Conservation (phyloP, 1,140 invertebrate species). For the Drosophila varians region DNA sequence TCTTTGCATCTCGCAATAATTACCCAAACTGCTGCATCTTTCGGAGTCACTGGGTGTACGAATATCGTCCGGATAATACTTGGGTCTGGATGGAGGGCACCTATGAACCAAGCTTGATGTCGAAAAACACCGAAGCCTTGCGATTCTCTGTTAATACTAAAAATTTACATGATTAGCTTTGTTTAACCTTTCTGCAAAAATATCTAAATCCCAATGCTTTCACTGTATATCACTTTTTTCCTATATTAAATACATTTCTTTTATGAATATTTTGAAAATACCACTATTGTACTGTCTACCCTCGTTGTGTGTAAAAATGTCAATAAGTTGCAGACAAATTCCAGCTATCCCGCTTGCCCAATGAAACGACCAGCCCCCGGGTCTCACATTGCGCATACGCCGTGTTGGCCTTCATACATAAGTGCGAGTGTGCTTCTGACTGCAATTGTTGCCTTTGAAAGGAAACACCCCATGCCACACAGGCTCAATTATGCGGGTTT, state of each 20-base stretch:
- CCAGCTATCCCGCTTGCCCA: slow-evolving; percentile 51
- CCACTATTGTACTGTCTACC: slow-evolving; percentile 23
- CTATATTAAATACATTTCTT: no score
- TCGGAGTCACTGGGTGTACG: neutral
- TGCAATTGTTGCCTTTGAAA: slow-evolving; percentile 48
- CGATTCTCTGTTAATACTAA: no score
- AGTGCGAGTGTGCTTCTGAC: slow-evolving; percentile 13
- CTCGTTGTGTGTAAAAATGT: slow-evolving; percentile 48
- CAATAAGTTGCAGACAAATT: slow-evolving; percentile 76
- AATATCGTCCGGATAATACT: neutral
- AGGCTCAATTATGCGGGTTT: slow-evolving; percentile 23
- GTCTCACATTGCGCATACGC: slow-evolving; percentile 70
- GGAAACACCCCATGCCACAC: slow-evolving; percentile 2
- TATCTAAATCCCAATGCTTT: no score
- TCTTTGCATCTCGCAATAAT: neutral
- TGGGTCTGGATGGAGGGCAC: neutral
- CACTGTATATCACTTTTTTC: no score
- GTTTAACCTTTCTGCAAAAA: no score
- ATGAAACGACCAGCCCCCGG: slow-evolving; percentile 5
- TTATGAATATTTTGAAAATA: neutral
- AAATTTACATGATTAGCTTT: no score
- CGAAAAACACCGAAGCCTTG: neutral
- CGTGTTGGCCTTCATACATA: slow-evolving; percentile 26
- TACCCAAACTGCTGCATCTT: neutral
- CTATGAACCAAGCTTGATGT: neutral